Conservation (phyloP, 2,888 invertebrate species). For the Rhorus exstirpatorius region DNA sequence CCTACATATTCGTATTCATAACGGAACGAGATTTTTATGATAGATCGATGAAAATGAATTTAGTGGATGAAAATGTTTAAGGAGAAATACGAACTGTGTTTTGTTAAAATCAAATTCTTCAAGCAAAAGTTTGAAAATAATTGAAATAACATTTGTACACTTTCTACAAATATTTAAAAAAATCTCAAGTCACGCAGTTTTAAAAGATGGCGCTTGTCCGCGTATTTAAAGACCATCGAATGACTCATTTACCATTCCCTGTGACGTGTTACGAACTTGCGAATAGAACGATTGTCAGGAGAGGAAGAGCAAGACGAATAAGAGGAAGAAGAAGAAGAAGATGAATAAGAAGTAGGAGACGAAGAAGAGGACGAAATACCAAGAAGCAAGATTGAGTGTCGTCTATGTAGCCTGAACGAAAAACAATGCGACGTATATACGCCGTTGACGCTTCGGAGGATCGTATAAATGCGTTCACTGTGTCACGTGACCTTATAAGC, state of each 20-base stretch:
- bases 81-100: no score
- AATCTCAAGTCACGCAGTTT: no score
- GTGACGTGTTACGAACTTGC: no score
- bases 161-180: no score
- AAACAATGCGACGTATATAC: constrained; percentile 64
- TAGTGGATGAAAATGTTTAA: not conserved
- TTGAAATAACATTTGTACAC: no score
- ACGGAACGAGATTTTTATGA: constrained; percentile 1
- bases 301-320: not conserved
- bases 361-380: constrained; percentile 20
- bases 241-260: no score
- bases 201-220: no score
- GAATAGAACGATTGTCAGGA: not conserved
- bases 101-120: no score
- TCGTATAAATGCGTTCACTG: constrained; percentile 64
- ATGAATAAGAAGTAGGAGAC: constrained; percentile 24
- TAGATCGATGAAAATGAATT: not conserved
- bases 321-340: not conserved
- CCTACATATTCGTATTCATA: not conserved
- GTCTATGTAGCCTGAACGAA: constrained; percentile 37
- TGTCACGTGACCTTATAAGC: constrained; percentile 64
- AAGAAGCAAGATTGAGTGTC: constrained; percentile 62
- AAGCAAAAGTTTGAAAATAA: no score
- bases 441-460: constrained; percentile 47
- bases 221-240: no score